These are phyloP conservation scores for Trididemnum nubilum DNA, from an alignment of 23 tunicate genomes.

Conservation along the genomic window DNA sequence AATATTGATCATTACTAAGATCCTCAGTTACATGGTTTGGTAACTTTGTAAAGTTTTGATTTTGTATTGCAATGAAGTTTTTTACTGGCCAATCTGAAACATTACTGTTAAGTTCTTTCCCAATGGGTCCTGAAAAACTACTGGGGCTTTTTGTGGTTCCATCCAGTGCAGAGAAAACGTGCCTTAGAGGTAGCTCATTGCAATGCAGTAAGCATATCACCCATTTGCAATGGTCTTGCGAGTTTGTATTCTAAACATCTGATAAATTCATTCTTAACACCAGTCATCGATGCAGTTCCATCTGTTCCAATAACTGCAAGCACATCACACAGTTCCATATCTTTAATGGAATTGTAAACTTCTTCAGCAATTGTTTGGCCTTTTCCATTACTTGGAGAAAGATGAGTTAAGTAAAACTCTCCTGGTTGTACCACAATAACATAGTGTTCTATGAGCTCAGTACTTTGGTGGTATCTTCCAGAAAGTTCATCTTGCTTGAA, in stretches of 20 bases:
- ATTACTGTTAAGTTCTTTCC: not conserved
- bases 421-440: too few relatives aligned
- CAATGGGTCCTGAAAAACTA: not conserved
- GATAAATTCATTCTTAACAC: not conserved
- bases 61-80: not conserved
- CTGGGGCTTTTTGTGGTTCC: not conserved
- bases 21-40: not conserved
- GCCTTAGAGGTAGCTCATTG: too few relatives aligned
- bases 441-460: too few relatives aligned
- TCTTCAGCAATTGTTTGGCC: not conserved
- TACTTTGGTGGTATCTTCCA: too few relatives aligned
- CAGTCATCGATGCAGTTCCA: too few relatives aligned
- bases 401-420: too few relatives aligned
- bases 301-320: not conserved
- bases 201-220: too few relatives aligned
- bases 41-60: not conserved
- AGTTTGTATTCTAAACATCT: not conserved
- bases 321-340: not conserved
- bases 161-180: too few relatives aligned
- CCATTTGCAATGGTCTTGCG: not conserved
- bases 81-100: too few relatives aligned
- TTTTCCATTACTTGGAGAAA: too few relatives aligned
- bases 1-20: not conserved
- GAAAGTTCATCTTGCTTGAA: too few relatives aligned
- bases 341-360: not conserved